These are phyloP conservation scores for Antitype chi DNA, from an alignment of 2,888 invertebrate species.

Conservation along the genomic window DNA sequence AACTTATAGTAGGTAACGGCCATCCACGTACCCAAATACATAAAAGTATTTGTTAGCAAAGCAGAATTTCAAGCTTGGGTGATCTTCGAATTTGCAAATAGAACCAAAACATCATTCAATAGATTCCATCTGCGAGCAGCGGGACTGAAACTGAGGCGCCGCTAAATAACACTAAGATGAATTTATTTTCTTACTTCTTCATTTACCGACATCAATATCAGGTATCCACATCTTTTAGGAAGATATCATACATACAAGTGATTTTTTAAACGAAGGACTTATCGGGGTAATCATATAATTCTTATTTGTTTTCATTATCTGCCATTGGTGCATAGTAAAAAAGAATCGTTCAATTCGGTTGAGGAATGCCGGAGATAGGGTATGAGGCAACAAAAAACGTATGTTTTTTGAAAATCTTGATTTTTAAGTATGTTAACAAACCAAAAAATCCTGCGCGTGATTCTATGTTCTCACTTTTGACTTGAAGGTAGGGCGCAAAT, in stretches of 20 bases:
- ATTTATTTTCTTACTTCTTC: conserved; percentile 1
- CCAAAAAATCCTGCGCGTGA: neutral
- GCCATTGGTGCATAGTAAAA: neutral
- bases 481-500: neutral
- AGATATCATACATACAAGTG: neutral
- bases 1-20: neutral
- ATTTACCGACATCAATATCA: neutral
- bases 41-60: neutral
- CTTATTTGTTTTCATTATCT: neutral
- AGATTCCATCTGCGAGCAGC: conserved; percentile 15
- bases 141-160: conserved; percentile 1
- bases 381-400: neutral
- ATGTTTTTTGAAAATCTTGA: neutral
- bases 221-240: neutral
- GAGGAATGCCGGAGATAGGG: neutral
- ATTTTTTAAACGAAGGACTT: neutral
- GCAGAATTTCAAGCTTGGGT: neutral
- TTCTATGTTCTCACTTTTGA: neutral
- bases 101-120: neutral
- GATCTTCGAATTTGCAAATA: neutral
- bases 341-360: neutral
- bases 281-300: neutral
- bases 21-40: neutral
- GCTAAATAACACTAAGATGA: neutral
- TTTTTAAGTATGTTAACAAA: neutral